Evolutionary conservation across 2,888 invertebrate genomes (phyloP), one percentile per base, ranked within the genome.

Genomic region (Ectropis crepuscularia): DNA sequence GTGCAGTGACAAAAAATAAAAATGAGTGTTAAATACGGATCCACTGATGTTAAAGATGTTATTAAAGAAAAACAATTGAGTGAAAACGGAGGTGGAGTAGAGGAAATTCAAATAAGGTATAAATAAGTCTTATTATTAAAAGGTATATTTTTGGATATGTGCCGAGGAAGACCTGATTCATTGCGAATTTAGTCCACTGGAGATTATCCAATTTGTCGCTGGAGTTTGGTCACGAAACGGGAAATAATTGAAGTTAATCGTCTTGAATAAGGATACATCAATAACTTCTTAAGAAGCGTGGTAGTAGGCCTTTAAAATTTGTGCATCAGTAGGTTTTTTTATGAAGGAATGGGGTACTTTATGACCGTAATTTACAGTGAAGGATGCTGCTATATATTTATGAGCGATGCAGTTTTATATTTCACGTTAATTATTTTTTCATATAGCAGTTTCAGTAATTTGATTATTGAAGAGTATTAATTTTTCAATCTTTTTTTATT

Each of bases 21-120:
- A 73, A 88, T 89, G 89, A 85, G 80, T 81, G 79, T 82, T 2
- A 90, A 86, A 76, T 92, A 92, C 73, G 92, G 92, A 64, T 81
- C 92, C 7, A 91, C 87, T 45, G 85, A 85, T 65, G 76, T 74
- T 37, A 80, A 55, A 28, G 55, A 47, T 41, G 10, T 39, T 6
- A 55, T 81, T 6, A 55, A 82, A 62, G 84, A 81, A 57, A 79
- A 81, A 74, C 74, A 78, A 67, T 82, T 85, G 67, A 79, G 73
- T 70, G 79, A 77, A 65, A 80, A 83, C 71, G 83, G 81, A 72
- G 78, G 76, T 49, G 64, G 62, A 6, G 67, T 74, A 53, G 78
- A 80, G 68, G 83, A 86, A 74, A 80, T 82, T 68, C 74, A 80
- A 74, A 71, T 81, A 71, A 89, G 90, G 89, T 90, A 88, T 77